Conservation (phyloP, 2,113 vertebrate genomes). For the Hipposideros armiger region DNA sequence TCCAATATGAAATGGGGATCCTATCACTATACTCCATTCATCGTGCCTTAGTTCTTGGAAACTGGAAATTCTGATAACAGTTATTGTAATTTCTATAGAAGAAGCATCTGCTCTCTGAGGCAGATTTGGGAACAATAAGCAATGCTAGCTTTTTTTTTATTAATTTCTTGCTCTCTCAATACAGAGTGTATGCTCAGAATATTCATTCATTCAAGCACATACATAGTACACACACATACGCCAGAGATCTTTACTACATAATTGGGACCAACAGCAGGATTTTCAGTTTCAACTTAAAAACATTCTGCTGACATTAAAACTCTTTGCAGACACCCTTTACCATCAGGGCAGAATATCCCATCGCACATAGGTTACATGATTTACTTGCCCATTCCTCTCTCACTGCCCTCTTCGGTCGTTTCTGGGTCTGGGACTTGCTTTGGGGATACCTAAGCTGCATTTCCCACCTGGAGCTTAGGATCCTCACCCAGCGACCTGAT, state of each 20-base stretch:
- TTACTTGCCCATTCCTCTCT: background rate
- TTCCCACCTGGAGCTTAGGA: background rate
- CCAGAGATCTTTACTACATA: background rate
- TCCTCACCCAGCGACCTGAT: background rate
- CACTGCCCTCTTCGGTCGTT: background rate
- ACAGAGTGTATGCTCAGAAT: conserved; percentile 10
- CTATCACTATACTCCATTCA: background rate
- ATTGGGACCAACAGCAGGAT: background rate
- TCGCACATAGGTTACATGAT: rapidly evolving
- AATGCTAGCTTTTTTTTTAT: conserved; percentile 24
- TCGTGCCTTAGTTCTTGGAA: background rate
- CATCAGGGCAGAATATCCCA: background rate
- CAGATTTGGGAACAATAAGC: conserved; percentile 53
- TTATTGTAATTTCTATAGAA: conserved; percentile 6
- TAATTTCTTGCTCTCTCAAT: conserved; percentile 34
- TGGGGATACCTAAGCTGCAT: background rate
- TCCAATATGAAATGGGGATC: background rate
- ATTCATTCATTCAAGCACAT: background rate
- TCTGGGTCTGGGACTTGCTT: background rate
- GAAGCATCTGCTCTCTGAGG: background rate
- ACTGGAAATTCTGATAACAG: background rate
- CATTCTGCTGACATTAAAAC: background rate
- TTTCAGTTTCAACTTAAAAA: conserved; percentile 33
- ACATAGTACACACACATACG: background rate
- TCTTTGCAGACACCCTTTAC: background rate